phyloP scores from a whole-genome alignment of 1,140 invertebrate species.

The Camponotus vicinus region DNA sequence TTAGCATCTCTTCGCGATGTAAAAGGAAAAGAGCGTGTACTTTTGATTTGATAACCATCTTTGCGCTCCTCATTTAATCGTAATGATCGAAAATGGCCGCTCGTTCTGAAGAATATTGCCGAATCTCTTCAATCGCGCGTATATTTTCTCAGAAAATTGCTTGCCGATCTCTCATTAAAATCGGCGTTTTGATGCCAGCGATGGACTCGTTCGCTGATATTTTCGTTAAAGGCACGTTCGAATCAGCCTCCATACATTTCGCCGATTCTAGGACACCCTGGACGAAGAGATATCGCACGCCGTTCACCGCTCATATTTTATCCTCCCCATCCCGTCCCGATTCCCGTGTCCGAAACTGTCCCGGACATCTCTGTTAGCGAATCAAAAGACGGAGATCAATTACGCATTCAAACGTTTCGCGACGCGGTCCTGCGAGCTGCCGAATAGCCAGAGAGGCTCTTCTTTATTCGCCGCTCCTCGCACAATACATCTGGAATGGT shows the following conservation, averaged over 20 bases:
- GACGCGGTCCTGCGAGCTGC: neutral
- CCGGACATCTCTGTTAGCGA: constrained; percentile 1
- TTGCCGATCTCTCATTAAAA: neutral
- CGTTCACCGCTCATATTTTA: constrained; percentile 38
- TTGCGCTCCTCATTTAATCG: neutral
- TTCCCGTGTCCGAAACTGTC: constrained; percentile 2
- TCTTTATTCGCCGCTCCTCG: constrained; percentile 36
- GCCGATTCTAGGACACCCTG: constrained; percentile 22
- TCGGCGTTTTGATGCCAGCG: neutral
- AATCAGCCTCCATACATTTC: neutral
- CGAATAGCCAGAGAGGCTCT: constrained; percentile 28
- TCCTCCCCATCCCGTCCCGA: constrained; percentile 5
- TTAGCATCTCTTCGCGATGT: no score
- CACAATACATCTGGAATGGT: constrained; percentile 40
- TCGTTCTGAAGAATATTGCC: neutral
- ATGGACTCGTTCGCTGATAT: neutral
- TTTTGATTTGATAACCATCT: no score
- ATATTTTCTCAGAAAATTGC: neutral
- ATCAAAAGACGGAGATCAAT: constrained; percentile 56
- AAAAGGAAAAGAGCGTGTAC: no score
- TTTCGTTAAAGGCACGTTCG: neutral
- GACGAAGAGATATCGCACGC: neutral
- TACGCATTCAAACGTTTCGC: neutral
- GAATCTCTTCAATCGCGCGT: neutral
- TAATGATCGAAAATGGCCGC: neutral